These are phyloP conservation scores for Harpalus rufipes DNA, from an alignment of 2,888 invertebrate genomes.

Conservation along the genomic window DNA sequence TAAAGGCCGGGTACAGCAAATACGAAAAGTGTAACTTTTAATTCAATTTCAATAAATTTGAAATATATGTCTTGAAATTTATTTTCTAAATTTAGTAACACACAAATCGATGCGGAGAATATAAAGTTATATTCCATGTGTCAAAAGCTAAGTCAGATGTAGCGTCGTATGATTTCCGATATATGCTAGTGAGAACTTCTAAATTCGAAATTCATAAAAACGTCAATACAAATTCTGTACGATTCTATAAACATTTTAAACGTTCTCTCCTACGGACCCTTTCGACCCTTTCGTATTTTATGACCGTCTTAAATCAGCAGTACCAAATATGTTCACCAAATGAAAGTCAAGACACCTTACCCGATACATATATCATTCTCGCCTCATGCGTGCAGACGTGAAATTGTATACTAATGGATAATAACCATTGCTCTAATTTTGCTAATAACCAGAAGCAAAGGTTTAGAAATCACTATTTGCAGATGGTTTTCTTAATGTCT, in stretches of 20 bases:
- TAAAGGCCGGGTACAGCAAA: too few species aligned
- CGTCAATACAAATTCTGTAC: constrained; percentile 43
- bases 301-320: constrained; percentile 30
- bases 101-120: constrained; percentile 1
- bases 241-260: constrained; percentile 44
- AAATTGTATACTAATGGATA: constrained; percentile 9
- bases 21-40: neutral
- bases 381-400: neutral
- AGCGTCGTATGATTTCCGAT: neutral
- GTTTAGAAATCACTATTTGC: constrained; percentile 42
- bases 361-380: constrained; percentile 18
- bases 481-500: constrained; percentile 54
- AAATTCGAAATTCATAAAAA: constrained; percentile 44
- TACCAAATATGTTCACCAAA: constrained; percentile 39
- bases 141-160: constrained; percentile 6
- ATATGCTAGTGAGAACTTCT: constrained; percentile 24
- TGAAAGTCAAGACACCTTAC: constrained; percentile 17
- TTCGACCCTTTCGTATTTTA: constrained; percentile 39
- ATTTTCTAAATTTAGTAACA: neutral
- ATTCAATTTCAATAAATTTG: neutral
- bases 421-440: constrained; percentile 40
- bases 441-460: constrained; percentile 9
- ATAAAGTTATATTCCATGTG: constrained; percentile 17
- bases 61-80: neutral
- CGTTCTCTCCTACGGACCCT: constrained; percentile 32